Evolutionary conservation across 2,888 invertebrate species (phyloP).

Genomic region (Tenthredo mesomela): DNA sequence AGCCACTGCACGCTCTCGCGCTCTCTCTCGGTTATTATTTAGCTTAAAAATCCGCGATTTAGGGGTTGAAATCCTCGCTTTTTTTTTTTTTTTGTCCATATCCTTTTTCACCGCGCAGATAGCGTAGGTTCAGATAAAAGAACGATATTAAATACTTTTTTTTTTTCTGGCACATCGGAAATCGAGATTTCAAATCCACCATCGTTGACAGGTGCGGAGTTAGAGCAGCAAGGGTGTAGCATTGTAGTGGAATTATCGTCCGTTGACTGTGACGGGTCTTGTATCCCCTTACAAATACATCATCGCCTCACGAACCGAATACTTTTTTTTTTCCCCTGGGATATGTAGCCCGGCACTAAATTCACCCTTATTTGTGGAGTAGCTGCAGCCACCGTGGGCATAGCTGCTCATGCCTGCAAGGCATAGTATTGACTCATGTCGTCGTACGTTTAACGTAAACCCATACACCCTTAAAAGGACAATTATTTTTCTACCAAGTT

Average conservation of each 20-base stretch:
- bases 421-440: not conserved
- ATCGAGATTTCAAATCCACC: slow-evolving; percentile 21
- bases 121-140: not conserved
- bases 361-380: slow-evolving; percentile 36
- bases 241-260: slow-evolving; percentile 20
- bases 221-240: not conserved
- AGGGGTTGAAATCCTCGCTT: not conserved
- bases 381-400: not conserved
- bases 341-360: slow-evolving; percentile 35
- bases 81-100: not conserved
- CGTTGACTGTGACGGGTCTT: not conserved
- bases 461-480: not conserved
- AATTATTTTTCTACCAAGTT: slow-evolving; percentile 12
- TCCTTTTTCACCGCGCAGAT: not conserved
- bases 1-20: not conserved
- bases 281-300: not conserved
- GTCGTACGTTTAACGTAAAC: not conserved
- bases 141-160: not conserved
- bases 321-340: slow-evolving; percentile 10
- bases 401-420: too few species aligned
- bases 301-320: slow-evolving; percentile 9
- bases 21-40: not conserved
- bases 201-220: not conserved
- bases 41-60: not conserved
- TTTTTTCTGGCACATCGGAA: slow-evolving; percentile 5